phyloP scores from a whole-genome alignment of 1,140 invertebrate genomes.

The Rhyacophila brunnea region DNA sequence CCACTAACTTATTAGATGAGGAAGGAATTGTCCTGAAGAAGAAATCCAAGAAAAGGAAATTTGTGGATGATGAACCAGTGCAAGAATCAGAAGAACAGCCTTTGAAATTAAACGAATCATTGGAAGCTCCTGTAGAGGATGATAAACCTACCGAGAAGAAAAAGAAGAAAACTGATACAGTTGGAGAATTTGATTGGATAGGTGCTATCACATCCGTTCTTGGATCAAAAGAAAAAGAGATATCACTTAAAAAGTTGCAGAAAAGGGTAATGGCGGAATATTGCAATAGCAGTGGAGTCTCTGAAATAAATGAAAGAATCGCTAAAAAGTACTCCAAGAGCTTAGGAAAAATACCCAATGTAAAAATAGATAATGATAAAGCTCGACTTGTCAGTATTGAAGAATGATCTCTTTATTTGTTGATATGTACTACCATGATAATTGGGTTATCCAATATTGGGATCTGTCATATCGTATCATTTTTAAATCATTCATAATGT shows the following conservation, averaged over 20 bases:
- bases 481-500: no score
- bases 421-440: no score
- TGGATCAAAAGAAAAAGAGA: conserved; percentile 23
- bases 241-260: conserved; percentile 29
- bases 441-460: no score
- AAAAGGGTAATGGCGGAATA: conserved; percentile 30
- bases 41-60: conserved; percentile 41
- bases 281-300: conserved; percentile 10
- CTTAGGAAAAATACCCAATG: conserved; percentile 26
- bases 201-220: conserved; percentile 17
- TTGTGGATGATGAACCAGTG: conserved; percentile 45
- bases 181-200: conserved; percentile 18
- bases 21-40: conserved; percentile 37
- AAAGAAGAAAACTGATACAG: conserved; percentile 19
- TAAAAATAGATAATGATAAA: conserved; percentile 24
- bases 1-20: conserved; percentile 20
- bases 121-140: conserved; percentile 8
- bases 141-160: conserved; percentile 24
- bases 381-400: conserved; percentile 9
- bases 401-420: no score
- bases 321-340: conserved; percentile 28
- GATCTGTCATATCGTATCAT: no score
- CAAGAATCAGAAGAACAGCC: conserved; percentile 7
- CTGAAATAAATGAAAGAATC: conserved; percentile 22
- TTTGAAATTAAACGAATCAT: neutral